A percentile compares a stretch with the other conserved stretches of the same genome.
Evolutionary conservation across 2,113 vertebrate genomes (phyloP).

Genomic region (Paramisgurnus dabryanus): DNA sequence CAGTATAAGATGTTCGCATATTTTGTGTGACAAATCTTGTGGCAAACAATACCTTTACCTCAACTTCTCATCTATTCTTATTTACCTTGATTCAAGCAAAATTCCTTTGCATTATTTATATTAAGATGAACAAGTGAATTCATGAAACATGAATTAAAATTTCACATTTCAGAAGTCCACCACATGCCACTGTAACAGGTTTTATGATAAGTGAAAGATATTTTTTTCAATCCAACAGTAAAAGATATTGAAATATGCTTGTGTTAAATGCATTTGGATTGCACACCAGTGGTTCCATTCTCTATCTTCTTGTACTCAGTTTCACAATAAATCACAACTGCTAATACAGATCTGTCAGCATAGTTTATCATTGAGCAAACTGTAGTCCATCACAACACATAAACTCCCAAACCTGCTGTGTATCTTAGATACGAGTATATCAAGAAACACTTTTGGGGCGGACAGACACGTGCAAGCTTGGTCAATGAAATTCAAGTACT

Average conservation of each 20-base stretch:
- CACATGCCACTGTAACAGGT: too few species aligned
- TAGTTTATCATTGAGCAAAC: neutral
- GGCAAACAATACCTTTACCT: too few species aligned
- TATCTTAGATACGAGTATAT: neutral
- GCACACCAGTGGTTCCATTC: neutral
- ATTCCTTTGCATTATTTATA: too few species aligned
- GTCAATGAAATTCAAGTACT: conserved; percentile 46
- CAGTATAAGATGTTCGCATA: too few species aligned
- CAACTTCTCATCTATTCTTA: too few species aligned
- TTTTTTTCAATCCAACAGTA: neutral
- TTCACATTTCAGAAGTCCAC: too few species aligned
- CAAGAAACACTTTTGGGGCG: neutral
- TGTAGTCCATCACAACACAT: neutral
- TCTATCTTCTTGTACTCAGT: neutral
- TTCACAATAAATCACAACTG: neutral
- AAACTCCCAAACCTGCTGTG: too few species aligned
- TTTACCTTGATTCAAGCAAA: too few species aligned
- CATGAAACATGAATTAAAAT: too few species aligned
- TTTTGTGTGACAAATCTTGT: too few species aligned
- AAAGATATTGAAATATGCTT: neutral
- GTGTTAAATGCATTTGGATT: neutral
- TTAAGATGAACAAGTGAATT: too few species aligned
- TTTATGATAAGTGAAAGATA: too few species aligned
- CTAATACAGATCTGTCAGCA: neutral
- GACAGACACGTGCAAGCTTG: neutral